phyloP scores from a whole-genome alignment of 2,888 invertebrate genomes.

The Drosophila cognata region DNA sequence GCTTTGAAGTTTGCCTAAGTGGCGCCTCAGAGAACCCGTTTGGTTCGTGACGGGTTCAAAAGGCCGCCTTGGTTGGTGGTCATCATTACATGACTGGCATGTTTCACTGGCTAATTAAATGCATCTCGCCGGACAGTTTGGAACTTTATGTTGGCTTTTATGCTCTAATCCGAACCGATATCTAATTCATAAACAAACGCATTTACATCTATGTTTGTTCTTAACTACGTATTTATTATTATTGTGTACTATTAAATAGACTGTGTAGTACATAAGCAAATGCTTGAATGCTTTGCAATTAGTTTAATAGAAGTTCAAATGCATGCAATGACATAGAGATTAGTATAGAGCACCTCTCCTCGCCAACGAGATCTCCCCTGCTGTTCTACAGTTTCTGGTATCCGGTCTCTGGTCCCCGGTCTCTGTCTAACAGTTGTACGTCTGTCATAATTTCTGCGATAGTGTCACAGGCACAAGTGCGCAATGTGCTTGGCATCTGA shows the following conservation, averaged over 20 bases:
- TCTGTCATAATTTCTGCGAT: conserved; percentile 74
- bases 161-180: conserved; percentile 29
- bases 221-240: conserved; percentile 54
- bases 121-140: conserved; percentile 58
- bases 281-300: conserved; percentile 65
- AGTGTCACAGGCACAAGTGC: conserved; percentile 70
- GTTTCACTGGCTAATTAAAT: conserved; percentile 73
- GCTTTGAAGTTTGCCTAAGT: conserved; percentile 81
- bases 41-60: conserved; percentile 65
- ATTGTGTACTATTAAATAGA: conserved; percentile 47
- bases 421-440: conserved; percentile 56
- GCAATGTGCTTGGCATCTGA: conserved; percentile 53
- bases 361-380: neutral
- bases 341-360: conserved; percentile 31
- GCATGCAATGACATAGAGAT: conserved; percentile 61
- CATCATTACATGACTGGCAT: conserved; percentile 47
- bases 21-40: conserved; percentile 75
- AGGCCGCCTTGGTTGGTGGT: conserved; percentile 71
- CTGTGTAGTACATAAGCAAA: conserved; percentile 52
- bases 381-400: neutral
- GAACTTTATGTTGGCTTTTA: conserved; percentile 66
- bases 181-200: conserved; percentile 58
- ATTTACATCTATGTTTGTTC: conserved; percentile 50
- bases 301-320: conserved; percentile 79
- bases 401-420: conserved; percentile 2